These are phyloP conservation scores for Neolamprologus sp. DNA, from an alignment of 2,113 vertebrate genomes.

Conservation along the genomic window DNA sequence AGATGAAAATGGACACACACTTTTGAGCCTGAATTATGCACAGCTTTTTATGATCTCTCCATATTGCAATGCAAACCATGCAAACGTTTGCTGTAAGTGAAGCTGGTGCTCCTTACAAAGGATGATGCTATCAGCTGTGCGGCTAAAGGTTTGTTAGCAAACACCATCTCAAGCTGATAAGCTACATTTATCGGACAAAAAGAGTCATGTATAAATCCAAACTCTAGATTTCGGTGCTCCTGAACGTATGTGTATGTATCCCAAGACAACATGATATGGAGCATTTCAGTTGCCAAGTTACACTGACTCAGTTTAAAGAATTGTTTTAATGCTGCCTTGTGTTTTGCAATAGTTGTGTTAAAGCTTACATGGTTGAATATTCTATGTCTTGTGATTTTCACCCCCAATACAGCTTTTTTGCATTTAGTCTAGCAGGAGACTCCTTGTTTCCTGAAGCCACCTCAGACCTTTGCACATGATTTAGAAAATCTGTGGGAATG, in stretches of 20 bases:
- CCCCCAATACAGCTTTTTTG: not conserved
- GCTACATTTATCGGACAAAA: not conserved
- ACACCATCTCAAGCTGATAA: not conserved
- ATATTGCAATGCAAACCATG: not conserved
- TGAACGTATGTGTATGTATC: not conserved
- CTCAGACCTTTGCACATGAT: not conserved
- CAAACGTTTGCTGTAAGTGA: not conserved
- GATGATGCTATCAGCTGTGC: not conserved
- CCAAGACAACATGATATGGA: not conserved
- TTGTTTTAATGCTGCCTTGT: not conserved
- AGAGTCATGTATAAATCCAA: not conserved
- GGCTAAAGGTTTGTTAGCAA: not conserved
- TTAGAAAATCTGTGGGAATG: not conserved
- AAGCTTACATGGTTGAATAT: not conserved
- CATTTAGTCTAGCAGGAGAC: not conserved
- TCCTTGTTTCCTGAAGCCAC: not conserved
- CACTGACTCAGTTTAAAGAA: not conserved
- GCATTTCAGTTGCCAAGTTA: not conserved
- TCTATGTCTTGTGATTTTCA: not conserved
- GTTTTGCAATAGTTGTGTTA: not conserved
- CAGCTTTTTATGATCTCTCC: not conserved
- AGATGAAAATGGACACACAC: not conserved
- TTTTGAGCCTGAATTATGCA: not conserved
- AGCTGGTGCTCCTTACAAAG: not conserved
- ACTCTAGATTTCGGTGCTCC: not conserved